A percentile compares a stretch with the other conserved stretches of the same genome.
Evolutionary conservation across 1,140 invertebrate genomes (phyloP).

Genomic region (Drosophila santomea): DNA sequence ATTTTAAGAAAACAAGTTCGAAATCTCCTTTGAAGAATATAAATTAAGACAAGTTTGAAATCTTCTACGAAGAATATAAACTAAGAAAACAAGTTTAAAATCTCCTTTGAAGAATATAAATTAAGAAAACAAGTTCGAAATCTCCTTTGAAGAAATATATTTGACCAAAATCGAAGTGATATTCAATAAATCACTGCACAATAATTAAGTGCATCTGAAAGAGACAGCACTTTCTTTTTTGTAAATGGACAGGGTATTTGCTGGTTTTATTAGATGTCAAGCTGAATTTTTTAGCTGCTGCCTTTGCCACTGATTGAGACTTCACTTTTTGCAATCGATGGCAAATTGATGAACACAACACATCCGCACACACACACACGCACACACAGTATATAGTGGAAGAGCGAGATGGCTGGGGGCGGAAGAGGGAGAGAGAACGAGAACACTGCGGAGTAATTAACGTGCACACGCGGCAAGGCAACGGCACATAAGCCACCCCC

Average conservation of each 20-base stretch:
- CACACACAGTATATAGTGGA: conserved; percentile 8
- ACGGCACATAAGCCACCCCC: conserved; percentile 69
- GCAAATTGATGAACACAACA: conserved; percentile 77
- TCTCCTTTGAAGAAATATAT: no score
- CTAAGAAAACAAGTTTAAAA: no score
- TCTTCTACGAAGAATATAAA: no score
- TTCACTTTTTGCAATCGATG: conserved; percentile 75
- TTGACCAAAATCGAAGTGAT: no score
- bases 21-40: no score
- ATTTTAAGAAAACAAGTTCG: no score
- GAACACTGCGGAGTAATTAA: conserved; percentile 72
- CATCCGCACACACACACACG: conserved; percentile 17
- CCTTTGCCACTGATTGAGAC: conserved; percentile 67
- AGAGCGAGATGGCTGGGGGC: conserved; percentile 21
- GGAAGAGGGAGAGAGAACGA: background rate
- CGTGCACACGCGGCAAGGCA: conserved; percentile 68
- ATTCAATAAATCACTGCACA: no score
- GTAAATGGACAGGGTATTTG: conserved; percentile 2
- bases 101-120: no score
- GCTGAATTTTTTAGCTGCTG: conserved; percentile 22
- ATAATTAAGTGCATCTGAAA: no score
- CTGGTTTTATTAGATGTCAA: conserved; percentile 2
- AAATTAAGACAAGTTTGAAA: no score
- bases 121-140: no score
- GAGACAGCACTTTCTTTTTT: background rate